phyloP scores from a whole-genome alignment of 1,140 invertebrate genomes.

The Diploscapter pachys region DNA sequence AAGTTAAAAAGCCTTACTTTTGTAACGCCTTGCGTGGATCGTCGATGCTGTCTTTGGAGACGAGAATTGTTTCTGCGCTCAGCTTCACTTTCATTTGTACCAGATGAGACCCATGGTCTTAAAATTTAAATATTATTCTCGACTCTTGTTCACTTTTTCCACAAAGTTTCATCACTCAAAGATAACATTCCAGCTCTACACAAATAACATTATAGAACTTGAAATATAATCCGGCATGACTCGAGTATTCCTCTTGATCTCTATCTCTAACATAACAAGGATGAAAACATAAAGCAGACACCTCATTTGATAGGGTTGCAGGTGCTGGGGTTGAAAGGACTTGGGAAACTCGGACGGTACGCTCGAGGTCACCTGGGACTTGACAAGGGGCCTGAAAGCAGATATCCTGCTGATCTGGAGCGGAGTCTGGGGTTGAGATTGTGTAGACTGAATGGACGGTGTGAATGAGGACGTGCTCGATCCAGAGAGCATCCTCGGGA shows the following conservation, averaged over 20 bases:
- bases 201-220: too few relatives aligned
- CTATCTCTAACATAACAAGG: too few relatives aligned
- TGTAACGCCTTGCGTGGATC: conserved; percentile 31
- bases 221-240: too few relatives aligned
- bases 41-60: conserved; percentile 30
- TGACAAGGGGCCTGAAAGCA: conserved; percentile 24
- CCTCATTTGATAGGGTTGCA: conserved; percentile 31
- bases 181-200: too few relatives aligned
- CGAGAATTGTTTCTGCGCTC: conserved; percentile 27
- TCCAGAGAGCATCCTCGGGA: too few relatives aligned
- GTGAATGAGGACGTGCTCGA: background rate
- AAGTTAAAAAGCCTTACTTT: conserved; percentile 10
- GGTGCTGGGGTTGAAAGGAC: conserved; percentile 23
- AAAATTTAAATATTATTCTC: background rate
- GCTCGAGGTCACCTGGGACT: background rate
- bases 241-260: too few relatives aligned
- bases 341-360: conserved; percentile 15
- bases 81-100: conserved; percentile 26
- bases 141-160: too few relatives aligned
- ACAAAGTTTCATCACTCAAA: too few relatives aligned
- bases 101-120: conserved; percentile 33
- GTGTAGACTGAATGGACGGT: conserved; percentile 2
- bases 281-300: background rate
- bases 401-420: conserved; percentile 21
- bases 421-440: conserved; percentile 2